phyloP scores from a whole-genome alignment of 2,113 vertebrate species.

The Dicrurus megarhynchus region DNA sequence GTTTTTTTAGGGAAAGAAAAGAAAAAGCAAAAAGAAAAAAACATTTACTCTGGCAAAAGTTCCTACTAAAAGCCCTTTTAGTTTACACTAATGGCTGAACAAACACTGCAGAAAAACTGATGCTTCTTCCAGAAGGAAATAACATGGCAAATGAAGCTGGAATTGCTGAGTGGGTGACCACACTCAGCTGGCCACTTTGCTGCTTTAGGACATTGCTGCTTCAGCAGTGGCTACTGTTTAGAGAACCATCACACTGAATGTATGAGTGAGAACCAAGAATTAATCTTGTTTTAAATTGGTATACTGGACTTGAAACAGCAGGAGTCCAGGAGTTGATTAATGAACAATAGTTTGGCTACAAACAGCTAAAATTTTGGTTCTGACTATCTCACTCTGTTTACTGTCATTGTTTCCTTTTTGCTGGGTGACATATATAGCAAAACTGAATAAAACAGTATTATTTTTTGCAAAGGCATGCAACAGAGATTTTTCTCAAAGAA shows the following conservation, averaged over 20 bases:
- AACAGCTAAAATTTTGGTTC: neutral
- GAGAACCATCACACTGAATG: neutral
- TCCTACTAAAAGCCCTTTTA: neutral
- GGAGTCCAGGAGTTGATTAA: neutral
- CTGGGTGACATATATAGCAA: neutral
- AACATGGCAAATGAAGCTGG: neutral
- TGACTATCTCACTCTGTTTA: neutral
- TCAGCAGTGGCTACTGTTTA: neutral
- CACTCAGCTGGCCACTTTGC: neutral
- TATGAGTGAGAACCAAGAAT: neutral
- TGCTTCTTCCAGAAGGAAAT: neutral
- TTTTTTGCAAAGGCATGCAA: neutral
- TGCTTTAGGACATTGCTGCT: neutral
- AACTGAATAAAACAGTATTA: neutral
- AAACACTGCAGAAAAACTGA: neutral
- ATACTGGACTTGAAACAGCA: neutral
- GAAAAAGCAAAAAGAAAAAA: neutral
- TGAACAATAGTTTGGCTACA: conserved; percentile 34
- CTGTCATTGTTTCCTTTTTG: conserved; percentile 20
- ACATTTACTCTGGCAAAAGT: neutral
- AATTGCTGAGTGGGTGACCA: neutral
- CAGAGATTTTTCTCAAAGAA: neutral
- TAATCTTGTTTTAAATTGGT: conserved; percentile 3
- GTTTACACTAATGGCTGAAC: neutral
- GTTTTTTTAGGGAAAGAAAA: neutral